Evolutionary conservation across 2,888 invertebrate species (phyloP), one percentile per base, ranked within the genome.

Genomic region (Anorthoa munda): DNA sequence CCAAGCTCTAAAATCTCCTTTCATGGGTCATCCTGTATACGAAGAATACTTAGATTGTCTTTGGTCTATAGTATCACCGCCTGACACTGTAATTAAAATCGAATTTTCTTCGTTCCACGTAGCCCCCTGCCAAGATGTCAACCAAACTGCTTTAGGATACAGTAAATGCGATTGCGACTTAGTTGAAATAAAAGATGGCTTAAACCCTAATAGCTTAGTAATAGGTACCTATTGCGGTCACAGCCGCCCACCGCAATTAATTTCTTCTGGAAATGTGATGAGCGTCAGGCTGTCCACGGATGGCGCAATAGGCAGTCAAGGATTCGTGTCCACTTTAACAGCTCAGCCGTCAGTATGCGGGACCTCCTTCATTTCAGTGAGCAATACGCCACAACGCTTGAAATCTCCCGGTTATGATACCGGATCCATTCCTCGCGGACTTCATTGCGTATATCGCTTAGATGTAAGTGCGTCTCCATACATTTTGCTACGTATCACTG

Each of bases 131-230:
- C 72, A 81, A 50, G 90, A 92, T 72, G 87, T 92, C 1, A 95
- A 95, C 83, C 94, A 95, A 86, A 96, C 95, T 26, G 91, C 90
- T 18, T 76, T 92, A 70, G 93, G 93, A 2, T 91, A 92, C 26
- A 92, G 86, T 46, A 93, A 95, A 48, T 99, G 98, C 90, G 92
- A 94, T 2, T 98, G 98, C 82, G 98, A 98, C 92, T 98, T 95
- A 85, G 88, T 99, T 13, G 97, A 98, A 96, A 90, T 98, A 66
- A 97, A 96, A 72, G 98, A 99, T 92, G 98, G 98, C 0, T 88
- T 96, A 15, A 97, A 97, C 66, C 97, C 97, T 5, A 97, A 97
- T 84, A 97, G 98, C 59, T 97, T 97, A 72, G 83, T 97, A 21
- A 97, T 98, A 26, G 97, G 97, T 1, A 96, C 90, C 63, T 97